Evolutionary conservation across 2,888 invertebrate species (phyloP).

Genomic region (Athalia rosae): DNA sequence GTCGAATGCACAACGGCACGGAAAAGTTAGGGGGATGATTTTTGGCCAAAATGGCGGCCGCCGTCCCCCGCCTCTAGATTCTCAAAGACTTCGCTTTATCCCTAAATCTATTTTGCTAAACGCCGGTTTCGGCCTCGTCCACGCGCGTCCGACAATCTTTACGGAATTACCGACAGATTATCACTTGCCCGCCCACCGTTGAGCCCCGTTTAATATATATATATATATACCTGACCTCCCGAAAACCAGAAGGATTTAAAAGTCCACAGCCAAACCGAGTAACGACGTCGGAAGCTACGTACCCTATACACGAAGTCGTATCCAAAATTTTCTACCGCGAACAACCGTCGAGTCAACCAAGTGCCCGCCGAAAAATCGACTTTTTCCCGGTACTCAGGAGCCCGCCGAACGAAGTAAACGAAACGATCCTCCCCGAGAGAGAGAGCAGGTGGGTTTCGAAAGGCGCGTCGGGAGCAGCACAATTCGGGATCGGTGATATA

Average conservation of each 20-base stretch:
- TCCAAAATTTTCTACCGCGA: too few species aligned
- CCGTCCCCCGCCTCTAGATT: too few species aligned
- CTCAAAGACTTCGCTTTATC: conserved; percentile 63
- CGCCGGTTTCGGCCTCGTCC: conserved; percentile 46
- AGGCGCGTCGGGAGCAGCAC: conserved; percentile 25
- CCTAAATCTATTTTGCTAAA: conserved; percentile 44
- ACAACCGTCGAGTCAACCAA: too few species aligned
- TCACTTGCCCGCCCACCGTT: conserved; percentile 65
- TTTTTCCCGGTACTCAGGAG: too few species aligned
- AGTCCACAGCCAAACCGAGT: conserved; percentile 2
- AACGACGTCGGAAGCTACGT: not conserved
- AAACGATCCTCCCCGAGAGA: not conserved
- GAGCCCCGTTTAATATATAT: conserved; percentile 37
- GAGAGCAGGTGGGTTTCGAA: conserved; percentile 9
- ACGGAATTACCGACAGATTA: conserved; percentile 68
- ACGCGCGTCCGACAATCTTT: conserved; percentile 58
- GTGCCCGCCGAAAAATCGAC: too few species aligned
- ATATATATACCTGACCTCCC: conserved; percentile 2
- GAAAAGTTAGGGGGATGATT: conserved; percentile 70
- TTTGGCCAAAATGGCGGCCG: conserved; percentile 49
- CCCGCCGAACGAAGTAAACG: not conserved
- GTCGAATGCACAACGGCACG: conserved; percentile 32
- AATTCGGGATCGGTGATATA: conserved; percentile 36
- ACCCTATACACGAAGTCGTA: too few species aligned
- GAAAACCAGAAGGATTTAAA: not conserved